Evolutionary conservation across 1,140 invertebrate genomes (phyloP), one percentile per base, ranked within the genome.

Genomic region (Trialeurodes vaporariorum): DNA sequence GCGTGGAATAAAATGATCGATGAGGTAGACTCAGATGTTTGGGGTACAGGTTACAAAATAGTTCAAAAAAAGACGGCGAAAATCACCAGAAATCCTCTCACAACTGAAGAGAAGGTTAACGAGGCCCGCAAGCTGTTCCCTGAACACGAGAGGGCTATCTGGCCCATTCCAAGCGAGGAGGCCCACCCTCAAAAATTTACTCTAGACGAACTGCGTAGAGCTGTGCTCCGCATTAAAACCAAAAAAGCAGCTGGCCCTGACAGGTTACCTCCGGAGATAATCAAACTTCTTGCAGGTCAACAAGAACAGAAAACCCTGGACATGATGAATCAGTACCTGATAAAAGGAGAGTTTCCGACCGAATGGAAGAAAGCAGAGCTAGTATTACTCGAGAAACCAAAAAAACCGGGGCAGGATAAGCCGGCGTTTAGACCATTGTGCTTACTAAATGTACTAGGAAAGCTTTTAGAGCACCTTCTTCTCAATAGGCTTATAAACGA

Each of bases 231-330:
- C 1, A 40, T 77, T 0, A 68, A 72, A 25, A 71, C 58, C n/a
- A 68, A 69, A 1, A 77, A 75, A 60, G 76, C 76, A 0, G 74
- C 76, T 24, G 76, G 76, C 1, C 74, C 73, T 0, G 75, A 77
- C 25, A 69, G 71, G 0, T 68, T 79, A 0, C 74, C 76, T 2
- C 25, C 69, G 0, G 75, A 75, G 22, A 71, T 65, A 0, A 25
- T 75, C 11, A 73, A 73, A 65, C 21, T 67, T 2, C 24, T 70
- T 9, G 64, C 59, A 0, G 0, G 61, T 1, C 1, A 24, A 62
- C 1, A 40, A 0, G 68, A 71, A 1, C 40, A 68, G n/a, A 17
- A 67, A 0, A 25, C 72, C 26, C 68, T 69, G 1, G 25, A 59
- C 1, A 61, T 69, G 17, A 71, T 64, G 60, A 73, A 73, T 40